Percentiles rank a stretch among this genome's conserved stretches.
These are phyloP conservation scores for Stichopus horrens DNA, from an alignment of 53 echinoderm and acorn worm genomes.

Conservation along the genomic window DNA sequence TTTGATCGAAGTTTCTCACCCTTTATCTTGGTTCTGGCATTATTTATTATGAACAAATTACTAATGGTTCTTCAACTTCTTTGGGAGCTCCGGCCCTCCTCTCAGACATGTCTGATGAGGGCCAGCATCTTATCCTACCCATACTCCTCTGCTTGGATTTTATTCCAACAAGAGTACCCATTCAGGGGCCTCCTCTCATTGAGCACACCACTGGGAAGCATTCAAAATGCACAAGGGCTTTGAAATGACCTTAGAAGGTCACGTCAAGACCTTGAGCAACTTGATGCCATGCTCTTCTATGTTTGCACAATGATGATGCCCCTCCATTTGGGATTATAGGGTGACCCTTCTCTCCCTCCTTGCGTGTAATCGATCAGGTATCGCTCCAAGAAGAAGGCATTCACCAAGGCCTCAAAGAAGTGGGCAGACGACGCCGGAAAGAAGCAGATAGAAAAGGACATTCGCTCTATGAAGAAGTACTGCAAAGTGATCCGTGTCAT, in stretches of 20 bases:
- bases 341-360: constrained; percentile 12
- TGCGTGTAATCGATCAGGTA: constrained; percentile 70
- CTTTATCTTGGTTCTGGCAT: background rate
- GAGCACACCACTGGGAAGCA: constrained; percentile 22
- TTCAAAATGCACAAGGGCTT: background rate
- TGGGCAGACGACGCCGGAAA: constrained; percentile 99
- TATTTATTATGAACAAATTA: background rate
- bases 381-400: constrained; percentile 99
- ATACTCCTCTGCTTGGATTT: background rate
- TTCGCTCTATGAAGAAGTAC: constrained; percentile 94
- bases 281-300: background rate
- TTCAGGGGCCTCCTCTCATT: constrained; percentile 25
- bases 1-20: no score
- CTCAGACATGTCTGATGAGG: constrained; percentile 66
- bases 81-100: constrained; percentile 53
- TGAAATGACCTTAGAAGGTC: background rate
- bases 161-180: constrained; percentile 9
- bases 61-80: background rate
- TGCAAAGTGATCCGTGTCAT: constrained; percentile 99
- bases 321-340: constrained; percentile 9
- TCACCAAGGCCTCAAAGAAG: constrained; percentile 99
- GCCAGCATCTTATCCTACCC: background rate
- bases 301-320: constrained; percentile 2
- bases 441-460: constrained; percentile 91
- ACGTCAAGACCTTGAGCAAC: background rate